A percentile compares a stretch with the other conserved stretches of the same genome.
phyloP scores from a whole-genome alignment of 2,888 invertebrate species.

The Bombylius discolor region DNA sequence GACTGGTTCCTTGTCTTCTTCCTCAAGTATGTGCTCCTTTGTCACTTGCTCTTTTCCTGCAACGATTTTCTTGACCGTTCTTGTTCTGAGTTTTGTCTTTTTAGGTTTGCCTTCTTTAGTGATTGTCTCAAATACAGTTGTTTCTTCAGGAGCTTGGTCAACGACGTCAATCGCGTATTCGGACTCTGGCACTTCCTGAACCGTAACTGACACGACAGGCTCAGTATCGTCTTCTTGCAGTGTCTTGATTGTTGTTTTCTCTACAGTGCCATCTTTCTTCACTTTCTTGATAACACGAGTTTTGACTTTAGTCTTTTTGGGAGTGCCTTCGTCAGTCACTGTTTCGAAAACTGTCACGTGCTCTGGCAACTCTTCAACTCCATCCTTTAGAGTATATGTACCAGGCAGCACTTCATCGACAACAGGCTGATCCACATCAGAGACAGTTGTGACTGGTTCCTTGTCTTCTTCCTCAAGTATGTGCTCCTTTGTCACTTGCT shows the following conservation, averaged over 20 bases:
- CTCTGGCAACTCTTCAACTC: constrained; percentile 21
- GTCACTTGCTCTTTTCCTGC: constrained; percentile 22
- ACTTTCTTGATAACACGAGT: constrained; percentile 28
- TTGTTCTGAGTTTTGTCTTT: constrained; percentile 23
- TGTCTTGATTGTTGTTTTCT: constrained; percentile 32
- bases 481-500: constrained; percentile 32
- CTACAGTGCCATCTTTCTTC: constrained; percentile 26
- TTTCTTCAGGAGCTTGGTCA: constrained; percentile 2
- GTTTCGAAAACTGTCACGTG: constrained; percentile 18
- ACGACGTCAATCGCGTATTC: constrained; percentile 7
- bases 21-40: constrained; percentile 23
- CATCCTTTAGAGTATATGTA: neutral
- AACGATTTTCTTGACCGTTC: constrained; percentile 19
- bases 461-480: constrained; percentile 32
- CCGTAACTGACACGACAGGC: constrained; percentile 26
- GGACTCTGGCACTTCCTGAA: constrained; percentile 23
- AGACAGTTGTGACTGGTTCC: constrained; percentile 25
- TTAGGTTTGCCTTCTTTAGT: constrained; percentile 18
- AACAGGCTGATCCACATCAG: constrained; percentile 13
- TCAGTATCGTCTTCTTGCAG: constrained; percentile 30
- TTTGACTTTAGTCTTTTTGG: constrained; percentile 24
- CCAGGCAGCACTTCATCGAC: constrained; percentile 9
- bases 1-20: constrained; percentile 25
- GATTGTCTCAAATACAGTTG: constrained; percentile 9
- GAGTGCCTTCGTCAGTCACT: constrained; percentile 16